A percentile compares a stretch with the other conserved stretches of the same genome.
Evolutionary conservation across 2,797 vertebrate genomes (phyloP).

Genomic region (Enteromius unitaeniatus): DNA sequence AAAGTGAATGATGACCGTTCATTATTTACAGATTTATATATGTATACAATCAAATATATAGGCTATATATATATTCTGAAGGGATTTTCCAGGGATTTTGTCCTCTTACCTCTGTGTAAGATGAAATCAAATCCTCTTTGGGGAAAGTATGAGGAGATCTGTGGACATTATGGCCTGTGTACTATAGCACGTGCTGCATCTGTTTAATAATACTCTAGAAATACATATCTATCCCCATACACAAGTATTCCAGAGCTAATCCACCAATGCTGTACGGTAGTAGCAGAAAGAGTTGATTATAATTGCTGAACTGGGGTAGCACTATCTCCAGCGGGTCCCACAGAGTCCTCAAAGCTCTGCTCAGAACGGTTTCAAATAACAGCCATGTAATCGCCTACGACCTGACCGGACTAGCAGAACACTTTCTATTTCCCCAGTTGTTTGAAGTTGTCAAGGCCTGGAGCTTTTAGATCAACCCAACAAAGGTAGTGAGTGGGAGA

Average conservation of each 20-base stretch:
- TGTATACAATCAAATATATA: background rate
- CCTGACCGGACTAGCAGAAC: conserved; percentile 33
- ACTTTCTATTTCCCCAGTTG: conserved; percentile 45
- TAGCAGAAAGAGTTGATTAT: conserved; percentile 25
- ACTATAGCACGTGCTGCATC: background rate
- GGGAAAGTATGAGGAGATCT: background rate
- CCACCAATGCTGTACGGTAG: background rate
- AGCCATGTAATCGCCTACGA: conserved; percentile 50
- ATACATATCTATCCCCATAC: background rate
- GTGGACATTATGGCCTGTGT: background rate
- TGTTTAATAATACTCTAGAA: background rate
- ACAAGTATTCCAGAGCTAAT: background rate
- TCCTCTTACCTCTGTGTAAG: background rate
- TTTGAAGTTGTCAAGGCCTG: conserved; percentile 27
- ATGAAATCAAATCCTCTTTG: background rate
- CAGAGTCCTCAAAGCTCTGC: conserved; percentile 15
- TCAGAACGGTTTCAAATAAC: conserved; percentile 45
- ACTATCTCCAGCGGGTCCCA: conserved; percentile 16
- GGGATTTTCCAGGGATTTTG: background rate
- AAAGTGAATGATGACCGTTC: background rate
- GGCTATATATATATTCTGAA: background rate
- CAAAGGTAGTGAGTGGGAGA: conserved; percentile 2
- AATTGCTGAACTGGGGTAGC: conserved; percentile 18
- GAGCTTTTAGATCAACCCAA: conserved; percentile 9
- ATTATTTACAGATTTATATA: background rate